Evolutionary conservation across 2,113 vertebrate genomes (phyloP), one percentile per base, ranked within the genome.

Genomic region (Aleadryas rufinucha): DNA sequence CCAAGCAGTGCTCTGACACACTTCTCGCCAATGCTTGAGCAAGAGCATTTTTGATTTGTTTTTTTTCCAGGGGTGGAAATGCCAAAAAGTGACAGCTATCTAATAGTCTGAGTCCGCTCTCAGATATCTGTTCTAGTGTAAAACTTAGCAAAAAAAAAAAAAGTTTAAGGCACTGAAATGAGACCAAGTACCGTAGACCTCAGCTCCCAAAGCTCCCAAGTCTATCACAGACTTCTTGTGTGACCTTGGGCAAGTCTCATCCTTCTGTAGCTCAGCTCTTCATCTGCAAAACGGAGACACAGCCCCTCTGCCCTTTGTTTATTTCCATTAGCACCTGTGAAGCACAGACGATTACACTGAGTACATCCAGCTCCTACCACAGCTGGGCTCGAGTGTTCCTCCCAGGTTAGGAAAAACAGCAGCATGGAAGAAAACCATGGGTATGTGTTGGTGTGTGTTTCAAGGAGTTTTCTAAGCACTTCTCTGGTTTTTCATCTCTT

Each of bases 231-330:
- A 44, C 50, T 71, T 79, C 24, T 42, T 11, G 21, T 11, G 64
- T 97, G 97, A 98, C 98, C 98, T 98, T 98, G 97, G 85, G 31
- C 76, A 82, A 93, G 16, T 54, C 22, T 39, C 64, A 81, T 87
- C 63, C 49, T 63, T 39, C 52, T 45, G 21, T 75, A 79, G 31
- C 30, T 87, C 69, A 75, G 56, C 13, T 89, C 61, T 70, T 59
- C 64, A 60, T 18, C n/a, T 50, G 26, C 45, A 82, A 56, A 92
- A 74, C 0, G 0, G 56, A 86, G n/a, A 20, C 15, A 21, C 4
- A 66, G 63, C 4, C 26, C 39, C 63, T 65, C 49, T 85, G 23
- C 41, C 37, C 35, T 44, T 47, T 39, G 17, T 79, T 65, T 57
- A 30, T 44, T 76, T 42, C 70, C 21, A 19, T 20, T 21, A 61